phyloP scores from a whole-genome alignment of 1,140 invertebrate genomes.

The Camponotus pennsylvanicus region DNA sequence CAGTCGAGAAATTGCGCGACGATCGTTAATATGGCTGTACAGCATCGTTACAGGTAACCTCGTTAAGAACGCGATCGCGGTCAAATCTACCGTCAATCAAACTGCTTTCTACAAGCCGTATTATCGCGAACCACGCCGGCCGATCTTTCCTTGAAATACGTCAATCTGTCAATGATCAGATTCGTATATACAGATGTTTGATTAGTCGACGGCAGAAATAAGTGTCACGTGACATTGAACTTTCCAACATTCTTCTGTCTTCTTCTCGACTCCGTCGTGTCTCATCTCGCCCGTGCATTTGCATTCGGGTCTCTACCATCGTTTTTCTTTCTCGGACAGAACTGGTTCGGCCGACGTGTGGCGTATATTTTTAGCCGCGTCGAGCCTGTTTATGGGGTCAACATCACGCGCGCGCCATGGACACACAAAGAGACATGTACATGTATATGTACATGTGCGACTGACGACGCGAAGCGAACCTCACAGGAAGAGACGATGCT shows the following conservation, averaged over 20 bases:
- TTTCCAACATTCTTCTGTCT: slow-evolving; percentile 17
- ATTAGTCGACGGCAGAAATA: slow-evolving; percentile 40
- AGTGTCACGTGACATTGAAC: slow-evolving; percentile 62
- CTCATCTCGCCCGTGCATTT: slow-evolving; percentile 6
- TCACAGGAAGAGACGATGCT: neutral
- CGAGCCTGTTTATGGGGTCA: slow-evolving; percentile 78
- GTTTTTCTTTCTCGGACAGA: slow-evolving; percentile 61
- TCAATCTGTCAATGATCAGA: neutral
- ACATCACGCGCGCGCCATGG: slow-evolving; percentile 67
- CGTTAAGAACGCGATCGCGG: slow-evolving; percentile 42
- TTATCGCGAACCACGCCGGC: slow-evolving; percentile 36
- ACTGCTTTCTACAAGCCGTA: slow-evolving; percentile 33
- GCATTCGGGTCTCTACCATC: slow-evolving; percentile 32
- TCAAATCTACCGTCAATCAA: slow-evolving; percentile 46
- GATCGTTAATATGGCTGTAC: neutral
- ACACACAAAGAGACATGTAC: slow-evolving; percentile 22
- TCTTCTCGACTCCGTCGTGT: neutral
- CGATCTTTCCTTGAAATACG: slow-evolving; percentile 18
- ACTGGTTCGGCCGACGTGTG: slow-evolving; percentile 75
- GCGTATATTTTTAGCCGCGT: slow-evolving; percentile 75
- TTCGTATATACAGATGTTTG: neutral
- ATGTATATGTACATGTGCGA: neutral
- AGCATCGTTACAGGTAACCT: neutral
- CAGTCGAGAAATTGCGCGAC: slow-evolving; percentile 6
- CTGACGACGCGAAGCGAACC: neutral